Conservation (phyloP, 2,113 vertebrate genomes). For the Scytalopus superciliaris region DNA sequence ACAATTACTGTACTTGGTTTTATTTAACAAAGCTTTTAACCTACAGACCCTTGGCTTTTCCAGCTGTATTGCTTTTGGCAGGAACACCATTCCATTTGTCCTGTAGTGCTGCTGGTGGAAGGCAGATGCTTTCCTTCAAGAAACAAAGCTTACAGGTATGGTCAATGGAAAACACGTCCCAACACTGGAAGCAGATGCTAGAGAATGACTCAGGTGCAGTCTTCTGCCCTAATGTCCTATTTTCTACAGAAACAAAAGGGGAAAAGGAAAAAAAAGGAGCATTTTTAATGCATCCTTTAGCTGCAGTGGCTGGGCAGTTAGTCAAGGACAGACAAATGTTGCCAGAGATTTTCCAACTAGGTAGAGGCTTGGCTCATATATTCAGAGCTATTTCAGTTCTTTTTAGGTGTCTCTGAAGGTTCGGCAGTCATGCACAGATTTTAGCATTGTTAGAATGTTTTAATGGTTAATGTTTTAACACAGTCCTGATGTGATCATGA, state of each 20-base stretch:
- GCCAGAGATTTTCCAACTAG: constrained; percentile 23
- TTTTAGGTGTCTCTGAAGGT: not conserved
- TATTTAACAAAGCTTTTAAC: constrained; percentile 57
- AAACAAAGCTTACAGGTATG: not conserved
- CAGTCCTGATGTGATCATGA: not conserved
- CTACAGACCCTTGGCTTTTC: constrained; percentile 29
- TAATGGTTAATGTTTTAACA: not conserved
- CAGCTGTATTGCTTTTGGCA: constrained; percentile 54
- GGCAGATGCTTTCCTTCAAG: constrained; percentile 47
- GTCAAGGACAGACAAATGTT: not conserved
- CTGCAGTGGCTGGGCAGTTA: not conserved
- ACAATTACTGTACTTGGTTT: constrained; percentile 21
- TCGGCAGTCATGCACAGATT: not conserved
- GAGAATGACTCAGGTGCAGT: constrained; percentile 17
- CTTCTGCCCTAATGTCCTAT: not conserved
- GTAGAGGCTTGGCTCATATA: not conserved
- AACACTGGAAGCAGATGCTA: not conserved
- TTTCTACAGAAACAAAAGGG: not conserved
- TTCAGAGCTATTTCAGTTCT: not conserved
- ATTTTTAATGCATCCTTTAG: not conserved
- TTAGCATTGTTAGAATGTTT: not conserved
- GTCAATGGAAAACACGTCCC: not conserved
- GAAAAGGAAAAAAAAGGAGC: accelerated
- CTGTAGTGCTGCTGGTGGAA: not conserved
- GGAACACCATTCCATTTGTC: not conserved